Evolutionary conservation across 2,113 vertebrate species (phyloP), one percentile per base, ranked within the genome.

Genomic region (Sinocyclocheilus anshuiensis): DNA sequence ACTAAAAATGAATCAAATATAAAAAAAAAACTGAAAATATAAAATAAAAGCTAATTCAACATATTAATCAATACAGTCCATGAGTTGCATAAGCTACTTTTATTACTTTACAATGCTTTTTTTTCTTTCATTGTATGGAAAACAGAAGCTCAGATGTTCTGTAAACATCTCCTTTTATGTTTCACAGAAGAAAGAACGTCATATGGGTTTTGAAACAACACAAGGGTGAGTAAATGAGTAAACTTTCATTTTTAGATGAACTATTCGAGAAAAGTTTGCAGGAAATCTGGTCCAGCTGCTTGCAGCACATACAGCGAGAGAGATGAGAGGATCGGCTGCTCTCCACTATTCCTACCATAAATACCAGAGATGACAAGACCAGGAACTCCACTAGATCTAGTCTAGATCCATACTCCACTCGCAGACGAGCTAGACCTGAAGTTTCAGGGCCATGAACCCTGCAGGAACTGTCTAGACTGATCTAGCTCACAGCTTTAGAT

Each of bases 321-420:
- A 71, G 74, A 86, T 84, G 87, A 88, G 84, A 79, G 67, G 81
- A 69, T 50, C 42, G 79, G 75, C 71, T 81, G 78, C 74, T 26
- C 65, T 89, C 55, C 83, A 3, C 72, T 84, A 67, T 61, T 82
- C 72, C 77, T 72, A 36, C 86, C 81, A 82, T 86, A 81, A 86
- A 81, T 81, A 84, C 48, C 77, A 69, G 53, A 84, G 76, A 53
- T 72, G 57, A 83, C n/a, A 81, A 76, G 55, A 53, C 84, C 84
- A 88, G 83, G 20, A 84, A 29, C 12, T 77, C 61, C 75, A 45
- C 57, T 86, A 29, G 29, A 29, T 29, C 29, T 29, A 29, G 83
- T 89, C 71, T 86, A 13, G 72, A 88, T 88, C 86, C n/a, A 77
- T 88, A 74, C 57, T 61, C 79, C 13, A 57, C 84, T 81, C 63